Conservation (phyloP, 1,140 invertebrate genomes). For the Brachionus rubens region DNA sequence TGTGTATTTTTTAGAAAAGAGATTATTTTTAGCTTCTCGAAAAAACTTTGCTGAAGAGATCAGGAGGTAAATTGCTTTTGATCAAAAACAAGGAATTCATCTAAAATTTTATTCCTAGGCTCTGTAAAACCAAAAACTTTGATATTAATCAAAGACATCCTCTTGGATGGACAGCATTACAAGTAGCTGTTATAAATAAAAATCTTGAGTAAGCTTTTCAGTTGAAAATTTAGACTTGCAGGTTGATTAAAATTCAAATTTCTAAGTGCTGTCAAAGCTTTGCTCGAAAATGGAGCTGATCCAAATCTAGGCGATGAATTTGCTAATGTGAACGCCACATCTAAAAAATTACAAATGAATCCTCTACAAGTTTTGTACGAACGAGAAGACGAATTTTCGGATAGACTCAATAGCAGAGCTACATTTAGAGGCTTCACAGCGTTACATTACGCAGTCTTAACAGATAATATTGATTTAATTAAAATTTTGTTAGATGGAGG, state of each 20-base stretch:
- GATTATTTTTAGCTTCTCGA: conserved; percentile 24
- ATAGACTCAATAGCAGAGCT: conserved; percentile 70
- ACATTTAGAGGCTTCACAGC: conserved; percentile 79
- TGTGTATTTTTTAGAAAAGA: conserved; percentile 1
- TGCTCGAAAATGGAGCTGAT: conserved; percentile 74
- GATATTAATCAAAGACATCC: conserved; percentile 55
- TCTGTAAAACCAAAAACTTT: conserved; percentile 42
- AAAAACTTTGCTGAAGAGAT: background rate
- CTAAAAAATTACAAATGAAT: conserved; percentile 55
- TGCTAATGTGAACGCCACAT: conserved; percentile 66
- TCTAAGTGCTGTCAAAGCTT: conserved; percentile 65
- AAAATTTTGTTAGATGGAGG: conserved; percentile 60
- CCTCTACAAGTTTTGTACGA: conserved; percentile 68
- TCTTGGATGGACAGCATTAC: conserved; percentile 80
- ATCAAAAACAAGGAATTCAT: too few species aligned
- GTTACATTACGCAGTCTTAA: conserved; percentile 81
- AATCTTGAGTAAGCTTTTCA: conserved; percentile 52
- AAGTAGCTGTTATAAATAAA: conserved; percentile 76
- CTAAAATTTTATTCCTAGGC: too few species aligned
- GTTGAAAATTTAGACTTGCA: background rate
- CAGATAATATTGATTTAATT: conserved; percentile 67
- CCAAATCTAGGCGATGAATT: conserved; percentile 76
- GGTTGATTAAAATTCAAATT: conserved; percentile 30
- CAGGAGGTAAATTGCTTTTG: background rate
- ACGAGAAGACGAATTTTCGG: conserved; percentile 76